Evolutionary conservation across 1,140 invertebrate species (phyloP).

Genomic region (Hesperophylax magnus): DNA sequence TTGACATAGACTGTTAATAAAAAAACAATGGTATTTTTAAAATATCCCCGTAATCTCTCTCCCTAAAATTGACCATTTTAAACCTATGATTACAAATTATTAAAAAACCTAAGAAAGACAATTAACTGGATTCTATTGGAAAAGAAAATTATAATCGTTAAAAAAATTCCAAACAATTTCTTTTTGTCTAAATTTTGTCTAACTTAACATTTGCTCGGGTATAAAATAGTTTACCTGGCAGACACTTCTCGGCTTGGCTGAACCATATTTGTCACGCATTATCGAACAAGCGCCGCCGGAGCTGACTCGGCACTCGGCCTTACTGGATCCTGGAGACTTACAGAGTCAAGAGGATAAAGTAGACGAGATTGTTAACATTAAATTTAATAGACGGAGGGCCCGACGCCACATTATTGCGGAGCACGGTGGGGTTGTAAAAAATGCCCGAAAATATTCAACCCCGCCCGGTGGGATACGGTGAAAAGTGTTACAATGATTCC

Average conservation of each 20-base stretch:
- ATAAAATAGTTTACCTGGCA: neutral
- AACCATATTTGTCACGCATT: slow-evolving; percentile 23
- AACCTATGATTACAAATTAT: no score
- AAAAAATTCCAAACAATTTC: no score
- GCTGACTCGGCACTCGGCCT: neutral
- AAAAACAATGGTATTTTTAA: no score
- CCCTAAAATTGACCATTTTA: no score
- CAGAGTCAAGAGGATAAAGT: slow-evolving; percentile 3
- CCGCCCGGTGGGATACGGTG: neutral
- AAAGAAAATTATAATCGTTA: no score
- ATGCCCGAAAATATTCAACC: slow-evolving; percentile 17
- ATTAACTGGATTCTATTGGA: no score
- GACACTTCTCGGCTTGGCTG: neutral
- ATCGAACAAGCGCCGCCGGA: slow-evolving; percentile 26
- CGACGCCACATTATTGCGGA: slow-evolving; percentile 22
- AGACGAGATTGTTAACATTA: slow-evolving; percentile 36
- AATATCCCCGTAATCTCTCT: no score
- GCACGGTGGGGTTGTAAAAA: slow-evolving; percentile 21
- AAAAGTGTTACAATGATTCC: slow-evolving; percentile 20
- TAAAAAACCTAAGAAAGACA: no score
- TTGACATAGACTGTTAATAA: no score
- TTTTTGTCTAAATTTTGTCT: no score
- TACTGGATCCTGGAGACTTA: neutral
- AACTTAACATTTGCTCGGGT: no score
- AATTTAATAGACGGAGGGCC: slow-evolving; percentile 20